Conservation (phyloP, 2,113 vertebrate genomes). For the Neolamprologus falcicula region DNA sequence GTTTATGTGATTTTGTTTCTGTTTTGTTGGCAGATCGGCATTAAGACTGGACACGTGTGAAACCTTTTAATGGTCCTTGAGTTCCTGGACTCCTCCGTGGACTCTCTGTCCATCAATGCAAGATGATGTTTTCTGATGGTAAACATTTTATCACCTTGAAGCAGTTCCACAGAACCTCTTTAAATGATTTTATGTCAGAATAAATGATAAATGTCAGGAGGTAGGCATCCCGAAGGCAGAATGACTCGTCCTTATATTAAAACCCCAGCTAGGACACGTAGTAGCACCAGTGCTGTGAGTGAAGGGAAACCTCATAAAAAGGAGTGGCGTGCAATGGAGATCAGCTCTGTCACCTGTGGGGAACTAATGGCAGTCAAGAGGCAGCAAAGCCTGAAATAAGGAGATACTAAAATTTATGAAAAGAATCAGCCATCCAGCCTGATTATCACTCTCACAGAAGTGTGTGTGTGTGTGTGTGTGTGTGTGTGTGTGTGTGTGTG, state of each 20-base stretch:
- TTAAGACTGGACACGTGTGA: neutral
- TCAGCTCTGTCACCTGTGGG: slow-evolving; percentile 40
- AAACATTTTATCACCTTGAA: slow-evolving; percentile 17
- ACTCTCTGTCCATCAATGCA: slow-evolving; percentile 5
- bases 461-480: neutral
- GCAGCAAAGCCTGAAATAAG: slow-evolving; percentile 70
- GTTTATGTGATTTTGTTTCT: neutral
- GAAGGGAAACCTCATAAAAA: slow-evolving; percentile 51
- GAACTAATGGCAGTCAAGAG: slow-evolving; percentile 60
- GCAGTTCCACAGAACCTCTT: slow-evolving; percentile 27
- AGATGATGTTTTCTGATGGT: slow-evolving; percentile 21
- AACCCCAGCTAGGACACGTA: slow-evolving; percentile 34
- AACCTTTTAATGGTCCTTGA: neutral
- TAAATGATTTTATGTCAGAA: slow-evolving; percentile 26
- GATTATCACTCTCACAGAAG: slow-evolving; percentile 41
- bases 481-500: too few relatives aligned
- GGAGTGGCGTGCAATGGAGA: slow-evolving; percentile 34
- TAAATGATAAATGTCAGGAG: slow-evolving; percentile 14
- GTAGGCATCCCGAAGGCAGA: slow-evolving; percentile 27
- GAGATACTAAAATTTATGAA: slow-evolving; percentile 65
- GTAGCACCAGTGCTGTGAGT: slow-evolving; percentile 24
- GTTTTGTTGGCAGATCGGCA: neutral
- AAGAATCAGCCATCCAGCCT: slow-evolving; percentile 55
- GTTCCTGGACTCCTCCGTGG: neutral
- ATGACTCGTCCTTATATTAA: slow-evolving; percentile 44